Evolutionary conservation across 2,797 vertebrate genomes (phyloP).

Genomic region (Artibeus lituratus): DNA sequence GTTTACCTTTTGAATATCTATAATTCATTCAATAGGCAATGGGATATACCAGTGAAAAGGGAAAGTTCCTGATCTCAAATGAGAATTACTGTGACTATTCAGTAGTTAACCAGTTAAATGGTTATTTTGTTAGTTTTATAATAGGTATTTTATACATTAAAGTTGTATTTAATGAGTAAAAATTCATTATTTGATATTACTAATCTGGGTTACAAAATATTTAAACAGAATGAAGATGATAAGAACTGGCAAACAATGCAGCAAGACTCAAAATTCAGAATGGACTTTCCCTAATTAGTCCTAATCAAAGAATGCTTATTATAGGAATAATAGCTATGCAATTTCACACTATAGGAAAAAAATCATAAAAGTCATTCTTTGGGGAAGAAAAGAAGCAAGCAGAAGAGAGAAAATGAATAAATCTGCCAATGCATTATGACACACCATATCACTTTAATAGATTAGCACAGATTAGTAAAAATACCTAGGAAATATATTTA

Average conservation of each 20-base stretch:
- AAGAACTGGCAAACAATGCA: background rate
- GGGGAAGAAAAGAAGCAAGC: background rate
- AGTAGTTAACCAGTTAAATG: background rate
- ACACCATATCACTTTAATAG: background rate
- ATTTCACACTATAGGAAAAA: background rate
- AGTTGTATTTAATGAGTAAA: background rate
- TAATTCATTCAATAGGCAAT: background rate
- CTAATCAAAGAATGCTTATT: background rate
- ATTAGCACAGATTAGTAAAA: background rate
- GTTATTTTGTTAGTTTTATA: background rate
- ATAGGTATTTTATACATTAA: background rate
- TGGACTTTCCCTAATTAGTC: background rate
- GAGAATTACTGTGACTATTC: background rate
- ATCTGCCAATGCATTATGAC: background rate
- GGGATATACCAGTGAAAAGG: background rate
- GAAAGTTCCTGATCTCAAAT: background rate
- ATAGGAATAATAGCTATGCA: background rate
- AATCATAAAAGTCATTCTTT: background rate
- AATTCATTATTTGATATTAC: slow-evolving; percentile 5
- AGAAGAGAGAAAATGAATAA: background rate
- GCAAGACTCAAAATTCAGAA: slow-evolving; percentile 18
- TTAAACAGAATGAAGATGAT: slow-evolving; percentile 30
- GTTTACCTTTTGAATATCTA: background rate
- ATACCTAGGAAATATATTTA: background rate
- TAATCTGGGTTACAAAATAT: slow-evolving; percentile 26